Evolutionary conservation across 2,888 invertebrate species (phyloP).

Genomic region (Erebia ligea): DNA sequence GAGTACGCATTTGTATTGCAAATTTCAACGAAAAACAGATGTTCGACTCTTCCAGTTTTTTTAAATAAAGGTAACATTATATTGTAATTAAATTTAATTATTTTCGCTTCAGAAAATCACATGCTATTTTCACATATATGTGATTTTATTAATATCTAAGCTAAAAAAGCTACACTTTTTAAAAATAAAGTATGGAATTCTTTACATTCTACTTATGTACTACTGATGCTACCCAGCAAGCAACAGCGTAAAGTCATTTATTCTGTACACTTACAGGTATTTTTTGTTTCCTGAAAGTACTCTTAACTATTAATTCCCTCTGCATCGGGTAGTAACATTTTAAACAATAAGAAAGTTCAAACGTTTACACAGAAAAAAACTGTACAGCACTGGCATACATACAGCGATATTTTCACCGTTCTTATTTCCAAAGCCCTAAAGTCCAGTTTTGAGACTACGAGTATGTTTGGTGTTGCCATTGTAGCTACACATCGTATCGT

Average conservation of each 20-base stretch:
- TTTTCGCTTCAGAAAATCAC: too few species aligned
- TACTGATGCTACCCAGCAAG: too few species aligned
- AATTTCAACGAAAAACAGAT: conserved; percentile 1
- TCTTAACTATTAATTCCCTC: conserved; percentile 13
- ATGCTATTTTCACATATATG: too few species aligned
- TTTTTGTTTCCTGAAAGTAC: conserved; percentile 3
- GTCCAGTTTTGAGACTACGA: background rate
- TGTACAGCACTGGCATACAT: conserved; percentile 1
- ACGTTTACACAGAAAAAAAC: conserved; percentile 16
- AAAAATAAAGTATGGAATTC: too few species aligned
- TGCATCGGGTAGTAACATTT: conserved; percentile 9
- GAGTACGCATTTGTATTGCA: conserved; percentile 1
- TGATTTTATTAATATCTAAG: too few species aligned
- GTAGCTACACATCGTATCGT: conserved; percentile 28
- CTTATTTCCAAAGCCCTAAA: conserved; percentile 5
- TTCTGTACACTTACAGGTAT: background rate
- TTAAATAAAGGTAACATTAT: too few species aligned
- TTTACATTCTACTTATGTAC: too few species aligned
- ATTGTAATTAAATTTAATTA: too few species aligned
- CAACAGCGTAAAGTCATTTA: background rate
- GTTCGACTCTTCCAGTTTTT: too few species aligned
- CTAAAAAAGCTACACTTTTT: too few species aligned
- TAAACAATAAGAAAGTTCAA: conserved; percentile 15
- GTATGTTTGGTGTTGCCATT: conserved; percentile 7
- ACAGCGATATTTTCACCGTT: background rate